A percentile compares a stretch with the other conserved stretches of the same genome.
These are phyloP conservation scores for Cotesia chilonis DNA, from an alignment of 1,140 invertebrate genomes.

Conservation along the genomic window DNA sequence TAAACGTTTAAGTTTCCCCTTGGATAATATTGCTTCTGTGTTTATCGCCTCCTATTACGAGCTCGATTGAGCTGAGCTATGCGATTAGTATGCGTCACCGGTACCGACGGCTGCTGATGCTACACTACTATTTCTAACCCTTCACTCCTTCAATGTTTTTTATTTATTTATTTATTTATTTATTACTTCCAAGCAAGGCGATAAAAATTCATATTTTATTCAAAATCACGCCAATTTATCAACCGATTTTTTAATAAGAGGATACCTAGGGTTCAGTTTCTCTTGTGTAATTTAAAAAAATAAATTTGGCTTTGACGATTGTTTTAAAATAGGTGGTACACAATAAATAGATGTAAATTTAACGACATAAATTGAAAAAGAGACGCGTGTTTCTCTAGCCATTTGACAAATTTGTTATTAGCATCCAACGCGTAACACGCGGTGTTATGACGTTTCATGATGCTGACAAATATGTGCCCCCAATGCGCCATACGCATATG, in stretches of 20 bases:
- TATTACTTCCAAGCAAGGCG: not conserved
- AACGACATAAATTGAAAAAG: not conserved
- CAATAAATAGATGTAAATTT: not conserved
- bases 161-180: constrained; percentile 19
- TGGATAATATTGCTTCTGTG: constrained; percentile 56
- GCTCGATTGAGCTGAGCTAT: constrained; percentile 59
- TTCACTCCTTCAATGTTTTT: constrained; percentile 46
- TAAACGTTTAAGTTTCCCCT: constrained; percentile 37
- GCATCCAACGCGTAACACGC: constrained; percentile 42
- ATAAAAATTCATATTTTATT: too few species aligned
- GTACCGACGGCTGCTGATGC: constrained; percentile 33
- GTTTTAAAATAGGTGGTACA: too few species aligned
- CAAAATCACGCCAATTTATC: too few species aligned
- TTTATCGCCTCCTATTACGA: constrained; percentile 62
- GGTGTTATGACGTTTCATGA: constrained; percentile 62
- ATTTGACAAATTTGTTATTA: constrained; percentile 58
- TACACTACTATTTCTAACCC: constrained; percentile 20
- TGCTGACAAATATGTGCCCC: constrained; percentile 53
- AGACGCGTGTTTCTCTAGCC: constrained; percentile 28
- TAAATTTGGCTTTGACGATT: too few species aligned
- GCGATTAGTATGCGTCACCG: constrained; percentile 61
- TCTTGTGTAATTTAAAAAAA: too few species aligned
- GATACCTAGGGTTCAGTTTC: too few species aligned
- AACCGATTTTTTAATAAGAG: too few species aligned
- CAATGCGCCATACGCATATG: constrained; percentile 42